Evolutionary conservation across 1,140 invertebrate species (phyloP).

Genomic region (Drosophila bocqueti): DNA sequence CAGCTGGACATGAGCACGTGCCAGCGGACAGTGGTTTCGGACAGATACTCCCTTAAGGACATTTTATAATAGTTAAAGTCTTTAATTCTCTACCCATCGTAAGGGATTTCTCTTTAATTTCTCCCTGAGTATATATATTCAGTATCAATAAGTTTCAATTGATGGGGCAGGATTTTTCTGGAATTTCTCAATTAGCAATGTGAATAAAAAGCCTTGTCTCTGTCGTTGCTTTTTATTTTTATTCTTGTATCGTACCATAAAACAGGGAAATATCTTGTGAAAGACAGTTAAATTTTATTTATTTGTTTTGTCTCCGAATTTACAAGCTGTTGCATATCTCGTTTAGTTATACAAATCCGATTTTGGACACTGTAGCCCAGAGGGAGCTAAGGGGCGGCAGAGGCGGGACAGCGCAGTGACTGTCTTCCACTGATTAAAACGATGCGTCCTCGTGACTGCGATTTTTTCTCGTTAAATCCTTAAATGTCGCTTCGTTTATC

Average conservation of each 20-base stretch:
- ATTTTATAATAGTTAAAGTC: neutral
- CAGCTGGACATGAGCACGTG: slow-evolving; percentile 57
- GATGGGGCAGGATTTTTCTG: too few relatives aligned
- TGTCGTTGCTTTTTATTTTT: neutral
- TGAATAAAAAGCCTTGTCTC: neutral
- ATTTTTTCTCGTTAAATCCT: slow-evolving; percentile 81
- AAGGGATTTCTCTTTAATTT: neutral
- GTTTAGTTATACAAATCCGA: neutral
- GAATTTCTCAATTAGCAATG: neutral
- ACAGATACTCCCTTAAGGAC: neutral
- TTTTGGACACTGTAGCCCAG: slow-evolving; percentile 12
- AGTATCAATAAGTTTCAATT: neutral
- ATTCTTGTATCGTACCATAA: neutral
- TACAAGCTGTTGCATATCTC: neutral
- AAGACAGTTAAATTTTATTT: neutral
- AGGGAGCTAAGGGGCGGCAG: neutral
- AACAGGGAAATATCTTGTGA: neutral
- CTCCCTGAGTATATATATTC: neutral
- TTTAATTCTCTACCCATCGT: neutral
- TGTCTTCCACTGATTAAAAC: slow-evolving; percentile 76
- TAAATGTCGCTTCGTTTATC: slow-evolving; percentile 75
- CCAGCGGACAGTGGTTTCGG: slow-evolving; percentile 24
- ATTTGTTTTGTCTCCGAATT: neutral
- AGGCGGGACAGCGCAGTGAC: slow-evolving; percentile 13
- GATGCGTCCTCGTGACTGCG: slow-evolving; percentile 71